Percentiles rank a stretch among this genome's conserved stretches.
These are phyloP conservation scores for Guaruba guarouba DNA, from an alignment of 2,113 vertebrate species.

Conservation along the genomic window DNA sequence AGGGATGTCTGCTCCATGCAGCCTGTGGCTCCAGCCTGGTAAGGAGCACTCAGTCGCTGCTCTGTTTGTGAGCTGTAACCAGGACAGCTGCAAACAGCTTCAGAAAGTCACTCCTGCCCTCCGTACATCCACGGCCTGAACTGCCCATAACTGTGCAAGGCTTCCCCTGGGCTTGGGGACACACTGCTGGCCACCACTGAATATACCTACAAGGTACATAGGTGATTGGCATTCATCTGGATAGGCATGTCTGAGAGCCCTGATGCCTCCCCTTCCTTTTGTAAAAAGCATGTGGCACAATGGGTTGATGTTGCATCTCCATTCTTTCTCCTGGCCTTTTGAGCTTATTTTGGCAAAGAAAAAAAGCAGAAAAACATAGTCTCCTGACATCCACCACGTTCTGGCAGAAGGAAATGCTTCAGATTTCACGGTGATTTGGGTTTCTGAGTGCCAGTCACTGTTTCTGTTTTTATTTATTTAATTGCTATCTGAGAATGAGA, in stretches of 20 bases:
- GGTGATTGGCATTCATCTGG: not conserved
- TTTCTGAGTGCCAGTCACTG: constrained; percentile 21
- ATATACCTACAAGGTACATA: fast-evolving
- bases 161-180: not conserved
- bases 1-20: fast-evolving
- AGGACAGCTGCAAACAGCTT: not conserved
- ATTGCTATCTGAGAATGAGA: constrained; percentile 41
- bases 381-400: not conserved
- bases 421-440: constrained; percentile 40
- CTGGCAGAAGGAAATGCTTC: constrained; percentile 43
- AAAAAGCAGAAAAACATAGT: not conserved
- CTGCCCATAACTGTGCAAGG: fast-evolving
- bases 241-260: not conserved
- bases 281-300: not conserved
- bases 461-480: constrained; percentile 53
- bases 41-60: not conserved
- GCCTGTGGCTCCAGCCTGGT: not conserved
- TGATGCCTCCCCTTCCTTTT: not conserved
- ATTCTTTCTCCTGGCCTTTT: not conserved
- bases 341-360: not conserved
- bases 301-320: not conserved
- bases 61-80: not conserved
- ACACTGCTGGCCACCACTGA: not conserved
- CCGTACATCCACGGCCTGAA: not conserved
- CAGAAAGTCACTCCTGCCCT: not conserved